A percentile compares a stretch with the other conserved stretches of the same genome.
Evolutionary conservation across 2,888 invertebrate species (phyloP).

Genomic region (Microchrysa polita): DNA sequence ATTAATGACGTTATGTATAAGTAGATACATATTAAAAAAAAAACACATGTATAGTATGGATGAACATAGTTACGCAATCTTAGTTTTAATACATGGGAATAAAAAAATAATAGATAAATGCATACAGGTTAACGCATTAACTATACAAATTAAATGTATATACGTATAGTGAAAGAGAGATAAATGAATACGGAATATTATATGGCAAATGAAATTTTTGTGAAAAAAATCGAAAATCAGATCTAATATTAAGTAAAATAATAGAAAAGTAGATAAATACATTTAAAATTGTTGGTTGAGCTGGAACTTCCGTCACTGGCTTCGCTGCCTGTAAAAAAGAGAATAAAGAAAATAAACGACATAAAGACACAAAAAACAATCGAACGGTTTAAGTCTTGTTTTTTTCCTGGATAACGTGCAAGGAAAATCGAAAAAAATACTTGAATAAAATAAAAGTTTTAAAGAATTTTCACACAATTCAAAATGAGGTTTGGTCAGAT

Average conservation of each 20-base stretch:
- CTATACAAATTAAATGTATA: no score
- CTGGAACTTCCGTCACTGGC: slow-evolving; percentile 75
- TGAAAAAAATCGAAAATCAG: not conserved
- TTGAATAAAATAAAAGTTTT: no score
- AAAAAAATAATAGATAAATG: not conserved
- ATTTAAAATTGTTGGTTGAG: slow-evolving; percentile 64
- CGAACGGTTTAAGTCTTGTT: no score
- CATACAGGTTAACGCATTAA: no score
- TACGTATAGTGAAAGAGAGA: not conserved
- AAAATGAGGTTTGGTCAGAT: no score
- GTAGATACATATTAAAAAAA: no score
- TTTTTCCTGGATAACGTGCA: no score
- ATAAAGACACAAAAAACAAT: no score
- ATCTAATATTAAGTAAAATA: slow-evolving; percentile 43
- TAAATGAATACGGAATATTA: not conserved
- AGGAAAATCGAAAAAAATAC: no score
- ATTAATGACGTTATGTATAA: not conserved
- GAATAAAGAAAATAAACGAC: slow-evolving; percentile 44
- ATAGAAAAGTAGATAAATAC: slow-evolving; percentile 57
- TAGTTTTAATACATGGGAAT: slow-evolving; percentile 6
- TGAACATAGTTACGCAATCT: slow-evolving; percentile 12
- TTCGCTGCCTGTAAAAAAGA: slow-evolving; percentile 77
- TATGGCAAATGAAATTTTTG: not conserved
- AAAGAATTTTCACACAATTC: no score
- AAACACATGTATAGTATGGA: not conserved